These are phyloP conservation scores for Coptodon bakossiorum DNA, from an alignment of 2,113 vertebrate genomes.

Conservation along the genomic window DNA sequence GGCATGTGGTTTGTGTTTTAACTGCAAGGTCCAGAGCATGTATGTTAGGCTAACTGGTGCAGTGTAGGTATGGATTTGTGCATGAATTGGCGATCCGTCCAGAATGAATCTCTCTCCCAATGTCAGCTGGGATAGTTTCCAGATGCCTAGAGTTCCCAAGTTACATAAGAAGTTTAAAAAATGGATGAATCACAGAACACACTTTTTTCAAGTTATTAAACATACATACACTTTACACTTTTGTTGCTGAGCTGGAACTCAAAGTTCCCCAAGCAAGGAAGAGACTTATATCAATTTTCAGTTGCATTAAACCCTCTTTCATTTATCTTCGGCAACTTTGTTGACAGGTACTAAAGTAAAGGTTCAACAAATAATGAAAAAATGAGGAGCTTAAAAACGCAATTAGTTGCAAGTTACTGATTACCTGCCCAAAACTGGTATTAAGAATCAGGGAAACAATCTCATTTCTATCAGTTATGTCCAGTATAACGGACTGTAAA, in stretches of 20 bases:
- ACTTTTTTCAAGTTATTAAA: neutral
- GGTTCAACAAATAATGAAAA: conserved; percentile 27
- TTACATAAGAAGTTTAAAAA: neutral
- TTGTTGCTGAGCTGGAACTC: neutral
- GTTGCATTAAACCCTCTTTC: neutral
- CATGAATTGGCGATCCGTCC: neutral
- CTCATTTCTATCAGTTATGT: neutral
- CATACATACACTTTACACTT: neutral
- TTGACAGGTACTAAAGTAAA: conserved; percentile 13
- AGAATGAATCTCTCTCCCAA: neutral
- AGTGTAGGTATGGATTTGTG: neutral
- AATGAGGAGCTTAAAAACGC: neutral
- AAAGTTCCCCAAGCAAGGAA: neutral
- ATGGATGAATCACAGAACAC: neutral
- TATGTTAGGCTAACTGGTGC: neutral
- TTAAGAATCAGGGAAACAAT: neutral
- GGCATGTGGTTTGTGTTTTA: neutral
- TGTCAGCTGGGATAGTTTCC: neutral
- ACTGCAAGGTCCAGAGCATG: neutral
- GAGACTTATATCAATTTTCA: neutral
- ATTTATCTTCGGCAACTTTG: neutral
- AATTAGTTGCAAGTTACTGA: neutral
- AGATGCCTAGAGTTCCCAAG: neutral
- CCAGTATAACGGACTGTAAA: neutral
- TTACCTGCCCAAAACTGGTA: conserved; percentile 8